phyloP scores from a whole-genome alignment of 2,888 invertebrate species.

The Nesidiocoris tenuis region DNA sequence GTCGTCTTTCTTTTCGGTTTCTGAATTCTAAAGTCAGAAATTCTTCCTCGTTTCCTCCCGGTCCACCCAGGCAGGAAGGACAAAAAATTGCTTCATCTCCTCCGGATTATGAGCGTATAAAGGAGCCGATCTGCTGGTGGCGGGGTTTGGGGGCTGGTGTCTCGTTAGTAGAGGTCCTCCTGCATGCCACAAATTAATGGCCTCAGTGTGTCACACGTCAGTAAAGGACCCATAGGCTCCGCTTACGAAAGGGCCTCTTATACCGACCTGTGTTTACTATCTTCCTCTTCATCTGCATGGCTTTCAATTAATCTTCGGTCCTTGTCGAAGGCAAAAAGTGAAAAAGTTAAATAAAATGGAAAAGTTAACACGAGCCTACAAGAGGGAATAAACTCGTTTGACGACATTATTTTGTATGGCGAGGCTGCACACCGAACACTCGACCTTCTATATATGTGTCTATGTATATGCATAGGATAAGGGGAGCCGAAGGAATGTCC shows the following conservation, averaged over 20 bases:
- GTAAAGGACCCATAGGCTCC: conserved; percentile 24
- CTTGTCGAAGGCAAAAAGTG: neutral
- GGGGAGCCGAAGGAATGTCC: neutral
- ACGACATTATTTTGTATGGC: conserved; percentile 15
- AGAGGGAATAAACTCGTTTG: conserved; percentile 20
- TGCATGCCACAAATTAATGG: conserved; percentile 29
- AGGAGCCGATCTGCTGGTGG: neutral
- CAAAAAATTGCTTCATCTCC: conserved; percentile 10
- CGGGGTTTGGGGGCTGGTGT: neutral
- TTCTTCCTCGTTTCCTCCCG: neutral
- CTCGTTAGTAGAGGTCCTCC: conserved; percentile 18
- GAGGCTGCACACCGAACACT: neutral
- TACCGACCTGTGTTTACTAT: conserved; percentile 29
- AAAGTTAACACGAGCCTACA: conserved; percentile 1
- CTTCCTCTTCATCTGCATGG: conserved; percentile 24
- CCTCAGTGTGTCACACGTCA: conserved; percentile 20
- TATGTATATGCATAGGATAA: no score
- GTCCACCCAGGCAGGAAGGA: neutral
- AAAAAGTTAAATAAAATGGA: conserved; percentile 12
- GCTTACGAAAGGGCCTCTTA: neutral
- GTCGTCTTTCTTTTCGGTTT: neutral
- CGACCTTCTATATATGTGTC: neutral
- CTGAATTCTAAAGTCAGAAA: neutral
- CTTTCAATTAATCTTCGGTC: conserved; percentile 32
- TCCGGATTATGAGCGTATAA: conserved; percentile 11